phyloP scores from a whole-genome alignment of 2,888 invertebrate species.

The Fragum sueziense region DNA sequence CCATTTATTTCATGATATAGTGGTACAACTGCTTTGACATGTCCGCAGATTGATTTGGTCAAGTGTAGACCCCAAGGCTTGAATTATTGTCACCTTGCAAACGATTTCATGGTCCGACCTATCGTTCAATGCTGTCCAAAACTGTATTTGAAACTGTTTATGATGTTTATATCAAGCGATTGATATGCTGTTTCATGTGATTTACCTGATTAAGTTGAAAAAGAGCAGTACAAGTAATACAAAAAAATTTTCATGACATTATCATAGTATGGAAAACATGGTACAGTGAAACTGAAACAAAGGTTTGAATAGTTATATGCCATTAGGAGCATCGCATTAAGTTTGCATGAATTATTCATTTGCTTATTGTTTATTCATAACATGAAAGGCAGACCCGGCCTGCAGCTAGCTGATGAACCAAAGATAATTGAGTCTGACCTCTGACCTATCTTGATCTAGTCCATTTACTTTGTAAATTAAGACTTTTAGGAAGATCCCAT shows the following conservation, averaged over 20 bases:
- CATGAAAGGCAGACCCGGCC: not conserved
- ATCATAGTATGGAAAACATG: too few species aligned
- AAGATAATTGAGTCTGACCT: not conserved
- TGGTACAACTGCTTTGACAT: not conserved
- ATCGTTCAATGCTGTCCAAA: not conserved
- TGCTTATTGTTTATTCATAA: not conserved
- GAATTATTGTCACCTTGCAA: not conserved
- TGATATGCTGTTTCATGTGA: too few species aligned
- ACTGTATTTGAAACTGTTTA: not conserved
- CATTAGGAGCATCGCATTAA: too few species aligned
- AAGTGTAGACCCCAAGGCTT: not conserved
- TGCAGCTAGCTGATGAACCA: not conserved
- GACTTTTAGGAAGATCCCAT: too few species aligned
- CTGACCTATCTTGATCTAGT: too few species aligned
- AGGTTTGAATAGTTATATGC: too few species aligned
- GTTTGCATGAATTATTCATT: not conserved
- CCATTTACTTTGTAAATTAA: too few species aligned
- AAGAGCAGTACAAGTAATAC: too few species aligned
- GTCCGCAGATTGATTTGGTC: not conserved
- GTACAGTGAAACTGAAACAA: too few species aligned
- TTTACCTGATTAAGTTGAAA: too few species aligned
- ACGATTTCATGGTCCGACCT: not conserved
- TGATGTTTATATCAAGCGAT: too few species aligned
- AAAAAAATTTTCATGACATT: too few species aligned
- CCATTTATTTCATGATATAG: not conserved